Base-by-base conservation (phyloP, 2,113 vertebrate genomes). In the Progne subis region DNA sequence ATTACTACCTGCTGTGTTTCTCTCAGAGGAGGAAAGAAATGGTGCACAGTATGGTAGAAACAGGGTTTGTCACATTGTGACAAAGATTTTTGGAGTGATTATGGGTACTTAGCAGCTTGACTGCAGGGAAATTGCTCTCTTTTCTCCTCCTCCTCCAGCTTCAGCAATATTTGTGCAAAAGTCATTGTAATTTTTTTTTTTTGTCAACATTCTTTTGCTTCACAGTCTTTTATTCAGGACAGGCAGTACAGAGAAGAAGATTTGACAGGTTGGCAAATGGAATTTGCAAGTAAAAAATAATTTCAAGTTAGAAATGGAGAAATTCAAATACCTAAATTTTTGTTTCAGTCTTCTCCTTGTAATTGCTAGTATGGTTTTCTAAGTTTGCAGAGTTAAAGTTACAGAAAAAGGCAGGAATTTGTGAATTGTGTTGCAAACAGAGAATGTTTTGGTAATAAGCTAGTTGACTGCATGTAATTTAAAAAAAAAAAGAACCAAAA, bases 1-100 rank as follows among this genome's bases (percentile, higher is more conserved):
- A 93, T 97, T 96, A 90, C 92, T 96, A 83, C 95, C 95, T 96
- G 88, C 94, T 96, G 93, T 82, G 75, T 39, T 91, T 89, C 78
- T 96, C 87, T 96, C 94, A 96, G 65, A 50, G 61, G 17, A 61
- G 26, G 3, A 5, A 67, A 53, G 49, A 57, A 92, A 56, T 67
- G 64, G 16, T 19, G 23, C 71, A 5, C 68, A 21, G 76, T 83
- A 20, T 77, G 77, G 39, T 92, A 60, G 76, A 67, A 94, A 81
- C n/a, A 52, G 72, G 39, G 61, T 92, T 95, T 94, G 88, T 92
- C 92, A 94, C 82, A 52, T 59, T 55, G 47, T 88, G 85, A 81
- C 79, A 90, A 74, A 92, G 81, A 94, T 82, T 87, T 75, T 75
- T 75, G 39, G 57, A 92, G 41, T 78, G 60, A 78, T 92, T 95